Base-by-base conservation (phyloP, 2,113 vertebrate genomes). In the Aleadryas rufinucha region DNA sequence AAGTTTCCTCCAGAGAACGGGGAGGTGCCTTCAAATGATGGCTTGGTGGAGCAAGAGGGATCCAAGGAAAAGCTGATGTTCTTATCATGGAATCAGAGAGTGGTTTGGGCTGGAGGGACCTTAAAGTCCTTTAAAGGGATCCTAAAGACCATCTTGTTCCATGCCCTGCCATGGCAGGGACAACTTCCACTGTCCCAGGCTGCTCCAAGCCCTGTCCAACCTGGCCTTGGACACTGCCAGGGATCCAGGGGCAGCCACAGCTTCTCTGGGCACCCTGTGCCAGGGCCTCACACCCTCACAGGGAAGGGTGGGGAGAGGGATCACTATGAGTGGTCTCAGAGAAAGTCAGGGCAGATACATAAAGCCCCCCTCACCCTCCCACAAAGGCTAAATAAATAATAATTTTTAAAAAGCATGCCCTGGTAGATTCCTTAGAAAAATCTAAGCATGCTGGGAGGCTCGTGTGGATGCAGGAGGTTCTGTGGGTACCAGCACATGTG, bases 131-230 rank as follows among this genome's bases (percentile, higher is more conserved):
- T 44, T 52, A 68, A 49, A 44, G 3, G 10, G 16, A 37, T 7
- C 10, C n/a, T 44, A 66, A 59, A 74, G 2, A 0, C 27, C 28
- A 30, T 21, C 6, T 6, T 1, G 1, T 77, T 31, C 27, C 45
- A 35, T 8, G 24, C 8, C n/a, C 30, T 56, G 24, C 56, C 41
- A 39, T 7, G 33, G 27, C 28, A 78, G 47, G 39, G 28, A 53
- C 74, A n/a, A 0, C 10, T 70, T 4, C 30, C 64, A n/a, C 47
- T 5, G 0, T 9, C 23, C 54, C 64, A 61, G 63, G 39, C 0
- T 28, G 28, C 28, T 60, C 84, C 28, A 13, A 69, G 15, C 13
- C 23, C 19, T 0, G 0, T 63, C 64, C n/a, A 78, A 0, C 19
- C 54, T 24, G 33, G 47, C 39, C 28, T 61, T 10, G 39, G n/a